A percentile compares a stretch with the other conserved stretches of the same genome.
Conservation (phyloP, 2,113 vertebrate genomes). For the Cheirogaleus medius region DNA sequence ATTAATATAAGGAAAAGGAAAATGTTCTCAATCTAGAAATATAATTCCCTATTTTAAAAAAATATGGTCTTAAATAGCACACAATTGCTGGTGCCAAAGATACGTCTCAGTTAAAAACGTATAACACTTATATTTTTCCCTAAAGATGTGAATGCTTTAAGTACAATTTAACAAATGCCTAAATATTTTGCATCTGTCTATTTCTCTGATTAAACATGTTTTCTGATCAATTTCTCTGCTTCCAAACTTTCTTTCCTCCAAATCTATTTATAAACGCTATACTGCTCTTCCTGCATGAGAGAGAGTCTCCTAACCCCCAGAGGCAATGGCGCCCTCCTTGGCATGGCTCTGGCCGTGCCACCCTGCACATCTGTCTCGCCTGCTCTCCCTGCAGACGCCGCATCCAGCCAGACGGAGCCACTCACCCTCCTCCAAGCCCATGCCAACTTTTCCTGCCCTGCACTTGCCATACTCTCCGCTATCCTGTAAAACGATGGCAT, state of each 20-base stretch:
- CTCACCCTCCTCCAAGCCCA: rapidly evolving
- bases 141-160: constrained; percentile 27
- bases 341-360: rapidly evolving
- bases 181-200: constrained; percentile 48
- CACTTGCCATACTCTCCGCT: background rate
- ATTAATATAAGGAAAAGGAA: background rate
- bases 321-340: background rate
- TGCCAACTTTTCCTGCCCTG: background rate
- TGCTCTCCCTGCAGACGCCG: no score
- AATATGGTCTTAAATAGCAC: constrained; percentile 19
- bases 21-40: background rate
- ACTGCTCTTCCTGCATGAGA: background rate
- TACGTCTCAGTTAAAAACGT: constrained; percentile 33
- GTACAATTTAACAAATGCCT: background rate
- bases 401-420: background rate
- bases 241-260: background rate
- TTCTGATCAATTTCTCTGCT: constrained; percentile 37
- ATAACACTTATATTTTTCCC: background rate
- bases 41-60: background rate
- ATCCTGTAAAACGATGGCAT: background rate
- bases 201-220: constrained; percentile 32
- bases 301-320: background rate
- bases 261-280: background rate
- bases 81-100: constrained; percentile 22
- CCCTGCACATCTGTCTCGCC: background rate